phyloP scores from a whole-genome alignment of 2,888 invertebrate genomes.

The Pteria penguin region DNA sequence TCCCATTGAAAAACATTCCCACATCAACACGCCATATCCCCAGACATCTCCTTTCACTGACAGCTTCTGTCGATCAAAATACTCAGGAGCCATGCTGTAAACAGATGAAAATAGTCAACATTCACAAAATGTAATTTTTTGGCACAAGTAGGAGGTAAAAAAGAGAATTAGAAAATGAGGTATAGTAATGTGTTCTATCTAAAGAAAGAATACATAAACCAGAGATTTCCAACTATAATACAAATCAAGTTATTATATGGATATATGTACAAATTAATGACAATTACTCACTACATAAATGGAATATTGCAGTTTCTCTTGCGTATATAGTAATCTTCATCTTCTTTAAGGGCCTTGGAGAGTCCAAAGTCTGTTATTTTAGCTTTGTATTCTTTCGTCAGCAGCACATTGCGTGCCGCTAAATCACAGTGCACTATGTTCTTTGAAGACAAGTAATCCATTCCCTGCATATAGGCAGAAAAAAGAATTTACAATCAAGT shows the following conservation, averaged over 20 bases:
- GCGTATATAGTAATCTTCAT: conserved; percentile 37
- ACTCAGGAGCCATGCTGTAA: conserved; percentile 26
- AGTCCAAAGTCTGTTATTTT: conserved; percentile 44
- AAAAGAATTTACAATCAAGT: background rate
- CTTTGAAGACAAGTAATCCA: conserved; percentile 26
- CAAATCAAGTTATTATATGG: background rate
- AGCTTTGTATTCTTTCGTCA: conserved; percentile 19
- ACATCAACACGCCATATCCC: conserved; percentile 39
- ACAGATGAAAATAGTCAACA: background rate
- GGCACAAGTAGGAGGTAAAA: too few relatives aligned
- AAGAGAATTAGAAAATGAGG: too few relatives aligned
- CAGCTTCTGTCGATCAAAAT: conserved; percentile 1
- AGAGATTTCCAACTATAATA: too few relatives aligned
- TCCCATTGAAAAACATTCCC: conserved; percentile 35
- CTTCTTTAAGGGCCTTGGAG: conserved; percentile 23
- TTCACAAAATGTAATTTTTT: background rate
- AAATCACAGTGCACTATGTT: conserved; percentile 40
- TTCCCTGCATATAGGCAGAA: conserved; percentile 28
- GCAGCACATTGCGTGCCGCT: conserved; percentile 40
- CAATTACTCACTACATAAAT: conserved; percentile 22
- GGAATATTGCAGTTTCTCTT: conserved; percentile 18
- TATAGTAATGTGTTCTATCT: too few relatives aligned
- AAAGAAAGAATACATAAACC: too few relatives aligned
- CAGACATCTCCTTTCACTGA: conserved; percentile 32
- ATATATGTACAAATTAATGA: background rate